Conservation (phyloP, 1,140 invertebrate genomes). For the Drosophila navojoa region DNA sequence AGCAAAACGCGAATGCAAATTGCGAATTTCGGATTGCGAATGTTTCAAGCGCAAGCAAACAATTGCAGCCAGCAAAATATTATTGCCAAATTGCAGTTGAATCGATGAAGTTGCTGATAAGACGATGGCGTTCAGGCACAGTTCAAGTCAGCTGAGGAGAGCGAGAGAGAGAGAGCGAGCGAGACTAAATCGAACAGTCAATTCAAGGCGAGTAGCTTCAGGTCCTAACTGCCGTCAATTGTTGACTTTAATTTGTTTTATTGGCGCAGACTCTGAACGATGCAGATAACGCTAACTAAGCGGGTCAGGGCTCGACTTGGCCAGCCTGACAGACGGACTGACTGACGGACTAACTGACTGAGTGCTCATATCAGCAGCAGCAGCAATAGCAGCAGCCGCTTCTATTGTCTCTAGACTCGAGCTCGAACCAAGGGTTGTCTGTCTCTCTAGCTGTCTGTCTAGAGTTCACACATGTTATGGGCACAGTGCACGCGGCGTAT, state of each 20-base stretch:
- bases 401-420: conserved; percentile 39
- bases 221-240: conserved; percentile 79
- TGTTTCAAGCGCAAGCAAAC: conserved; percentile 28
- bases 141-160: background rate
- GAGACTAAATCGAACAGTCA: conserved; percentile 14
- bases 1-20: conserved; percentile 53
- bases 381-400: conserved; percentile 1
- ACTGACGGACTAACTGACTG: conserved; percentile 6
- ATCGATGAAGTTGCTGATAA: conserved; percentile 72
- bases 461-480: conserved; percentile 61
- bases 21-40: conserved; percentile 3
- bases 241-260: conserved; percentile 80
- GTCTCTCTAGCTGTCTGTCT: background rate
- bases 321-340: no score
- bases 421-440: no score
- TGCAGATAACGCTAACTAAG: conserved; percentile 74
- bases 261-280: conserved; percentile 56
- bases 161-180: background rate
- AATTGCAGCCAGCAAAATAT: conserved; percentile 68
- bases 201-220: conserved; percentile 81
- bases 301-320: conserved; percentile 63
- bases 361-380: background rate
- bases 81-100: conserved; percentile 70
- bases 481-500: conserved; percentile 70
- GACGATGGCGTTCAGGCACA: conserved; percentile 8